Evolutionary conservation across 1,140 invertebrate genomes (phyloP), one percentile per base, ranked within the genome.

Genomic region (Bombus difficillimus): DNA sequence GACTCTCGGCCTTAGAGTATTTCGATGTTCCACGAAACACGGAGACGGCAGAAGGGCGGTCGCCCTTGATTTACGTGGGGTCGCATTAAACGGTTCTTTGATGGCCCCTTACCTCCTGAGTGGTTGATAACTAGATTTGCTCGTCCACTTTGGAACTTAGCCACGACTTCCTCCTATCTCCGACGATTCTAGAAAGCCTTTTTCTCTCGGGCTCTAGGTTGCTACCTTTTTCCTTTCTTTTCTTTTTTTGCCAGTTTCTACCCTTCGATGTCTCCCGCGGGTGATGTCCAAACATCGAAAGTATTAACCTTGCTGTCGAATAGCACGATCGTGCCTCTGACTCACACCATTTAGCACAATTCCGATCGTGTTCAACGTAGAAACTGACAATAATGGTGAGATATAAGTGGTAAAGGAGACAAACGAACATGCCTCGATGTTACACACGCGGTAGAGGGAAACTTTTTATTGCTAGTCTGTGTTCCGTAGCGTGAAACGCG

Each of bases 51-150:
- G 81, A 76, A 74, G 78, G 85, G 66, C 66, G 66, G 89, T 72
- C 82, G 82, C 28, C 79, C 85, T 77, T 91, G 90, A 92, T 92
- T 91, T 89, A 89, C 91, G 85, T 86, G 83, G 75, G 85, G 91
- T 87, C 89, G 82, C 85, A 91, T 91, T 91, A 92, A 92, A 92
- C 88, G 89, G 86, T 92, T 91, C 91, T 92, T 92, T 92, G 91
- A 92, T 90, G 85, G 90, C 86, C 86, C 88, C 90, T 92, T 91
- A 89, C 89, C 86, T 91, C 71, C 88, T 89, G 90, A 93, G 92
- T 92, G 92, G 90, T 92, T 91, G 92, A 92, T 93, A 93, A 93
- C 90, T 93, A 90, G 89, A 93, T 92, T 92, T 92, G 86, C 88
- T 85, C 86, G 80, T 86, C 86, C 92, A 92, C 92, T 93, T 93